Conservation (phyloP, 2,797 vertebrate species). For the Danio choprae region DNA sequence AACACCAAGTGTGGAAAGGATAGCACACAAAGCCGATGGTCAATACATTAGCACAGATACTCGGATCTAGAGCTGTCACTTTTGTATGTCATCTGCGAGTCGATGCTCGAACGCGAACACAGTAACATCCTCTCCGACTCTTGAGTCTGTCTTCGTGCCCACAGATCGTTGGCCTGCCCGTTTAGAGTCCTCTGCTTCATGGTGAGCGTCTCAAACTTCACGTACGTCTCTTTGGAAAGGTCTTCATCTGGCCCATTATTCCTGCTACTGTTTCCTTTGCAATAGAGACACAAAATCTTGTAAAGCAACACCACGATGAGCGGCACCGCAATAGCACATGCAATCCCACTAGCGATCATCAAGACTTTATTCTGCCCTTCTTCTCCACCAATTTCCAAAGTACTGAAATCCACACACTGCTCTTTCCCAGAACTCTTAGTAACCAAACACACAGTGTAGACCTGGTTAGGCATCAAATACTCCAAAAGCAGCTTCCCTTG, state of each 20-base stretch:
- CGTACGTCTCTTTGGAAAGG: conserved; percentile 90
- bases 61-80: conserved; percentile 86
- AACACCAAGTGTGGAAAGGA: conserved; percentile 1
- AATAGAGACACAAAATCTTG: conserved; percentile 87
- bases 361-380: conserved; percentile 74
- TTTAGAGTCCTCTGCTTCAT: conserved; percentile 84
- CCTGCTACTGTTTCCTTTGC: conserved; percentile 71
- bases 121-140: conserved; percentile 92
- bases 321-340: conserved; percentile 82
- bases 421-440: conserved; percentile 85
- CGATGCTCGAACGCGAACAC: conserved; percentile 90
- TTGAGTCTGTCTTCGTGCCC: conserved; percentile 84
- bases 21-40: conserved; percentile 10
- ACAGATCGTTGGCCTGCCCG: conserved; percentile 81
- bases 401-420: conserved; percentile 91
- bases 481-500: conserved; percentile 87
- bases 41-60: conserved; percentile 81
- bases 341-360: conserved; percentile 78
- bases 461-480: conserved; percentile 83
- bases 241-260: conserved; percentile 79
- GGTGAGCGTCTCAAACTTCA: conserved; percentile 93
- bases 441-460: conserved; percentile 90
- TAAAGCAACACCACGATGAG: conserved; percentile 90
- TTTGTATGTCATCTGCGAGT: conserved; percentile 91
- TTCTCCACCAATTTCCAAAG: conserved; percentile 69